Evolutionary conservation across 1,140 invertebrate genomes (phyloP), one percentile per base, ranked within the genome.

Genomic region (Leucophenga varia): DNA sequence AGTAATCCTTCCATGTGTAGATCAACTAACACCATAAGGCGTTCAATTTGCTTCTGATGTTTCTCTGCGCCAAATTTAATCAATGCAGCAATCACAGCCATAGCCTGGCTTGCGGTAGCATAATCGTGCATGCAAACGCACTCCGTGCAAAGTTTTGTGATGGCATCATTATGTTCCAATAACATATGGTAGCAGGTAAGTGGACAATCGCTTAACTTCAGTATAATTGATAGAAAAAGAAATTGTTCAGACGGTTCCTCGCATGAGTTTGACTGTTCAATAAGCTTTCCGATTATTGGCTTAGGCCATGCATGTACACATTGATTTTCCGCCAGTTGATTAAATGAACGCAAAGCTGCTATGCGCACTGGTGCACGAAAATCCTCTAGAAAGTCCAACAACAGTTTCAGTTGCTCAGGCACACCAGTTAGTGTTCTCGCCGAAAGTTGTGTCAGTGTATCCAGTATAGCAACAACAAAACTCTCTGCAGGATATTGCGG

Each of bases 401-500:
- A 56, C 34, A 82, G 71, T 21, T 65, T 76, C 42, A 94, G 90
- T 79, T 97, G 95, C 57, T 86, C 85, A 7, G 92, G 89, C 36
- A 97, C 87, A 77, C 95, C 89, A 1, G 94, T 86, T 8, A 97
- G 79, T n/a, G 93, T 95, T 17, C 89, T 85, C 2, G 86, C 84
- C 13, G 94, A 89, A 18, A 98, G 79, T 44, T 91, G 86, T 1
- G 93, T 96, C 19, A 97, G 79, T 0, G 94, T 91, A 57, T 88
- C 86, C 9, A 98, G 80, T 37, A 89, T 94, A 3, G 91, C 86
- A 12, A 89, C 78, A 0, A 95, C 88, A 74, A 96, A 95, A 71
- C 90, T 89, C 47, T 89, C 83, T 0, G 90, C 86, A 8, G 94
- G 93, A 78, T 95, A 96, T 71, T 85, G 89, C 22, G 86, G 84